Evolutionary conservation across 2,113 vertebrate species (phyloP), one percentile per base, ranked within the genome.

Genomic region (Ctenomys sociabilis): DNA sequence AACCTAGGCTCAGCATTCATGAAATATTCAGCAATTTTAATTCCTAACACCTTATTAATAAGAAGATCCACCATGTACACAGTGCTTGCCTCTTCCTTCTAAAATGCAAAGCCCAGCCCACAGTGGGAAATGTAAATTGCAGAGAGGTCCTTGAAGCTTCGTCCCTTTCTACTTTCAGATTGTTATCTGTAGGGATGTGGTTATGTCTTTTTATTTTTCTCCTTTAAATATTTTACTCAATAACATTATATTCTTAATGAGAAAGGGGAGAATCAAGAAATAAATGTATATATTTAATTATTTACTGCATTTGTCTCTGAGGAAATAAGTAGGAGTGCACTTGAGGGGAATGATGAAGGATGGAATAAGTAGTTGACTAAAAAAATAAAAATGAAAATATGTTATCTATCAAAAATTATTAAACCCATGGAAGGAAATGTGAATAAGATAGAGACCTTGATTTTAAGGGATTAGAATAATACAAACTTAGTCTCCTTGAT

Each of bases 221-320:
- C 14, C 37, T 30, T 86, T 86, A 87, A 80, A 43, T 10, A 77
- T 87, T 93, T 45, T 90, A 77, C n/a, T 84, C 90, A 66, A 21
- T 59, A 45, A 61, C 54, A 37, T 81, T 80, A 22, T 84, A 32
- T 78, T 14, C 84, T 82, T 88, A 37, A 35, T 72, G 43, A 93
- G 92, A 28, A 19, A 32, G 61, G 16, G 49, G 9, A 26, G 3
- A 63, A 3, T 73, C 2, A 32, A 85, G n/a, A 40, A 63, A 57
- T 26, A 83, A 93, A 59, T 0, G 87, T 19, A 63, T 68, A 35
- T 12, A 6, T 61, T 57, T 7, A 35, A 24, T 30, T 82, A 3
- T 91, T 91, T n/a, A 64, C 52, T 54, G 12, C 52, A 13, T 96
- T 88, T 1, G 66, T 26, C 30, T 85, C 54, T 77, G 30, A 85